Evolutionary conservation across 2,113 vertebrate genomes (phyloP).

Genomic region (Ancistrus triradiatus): DNA sequence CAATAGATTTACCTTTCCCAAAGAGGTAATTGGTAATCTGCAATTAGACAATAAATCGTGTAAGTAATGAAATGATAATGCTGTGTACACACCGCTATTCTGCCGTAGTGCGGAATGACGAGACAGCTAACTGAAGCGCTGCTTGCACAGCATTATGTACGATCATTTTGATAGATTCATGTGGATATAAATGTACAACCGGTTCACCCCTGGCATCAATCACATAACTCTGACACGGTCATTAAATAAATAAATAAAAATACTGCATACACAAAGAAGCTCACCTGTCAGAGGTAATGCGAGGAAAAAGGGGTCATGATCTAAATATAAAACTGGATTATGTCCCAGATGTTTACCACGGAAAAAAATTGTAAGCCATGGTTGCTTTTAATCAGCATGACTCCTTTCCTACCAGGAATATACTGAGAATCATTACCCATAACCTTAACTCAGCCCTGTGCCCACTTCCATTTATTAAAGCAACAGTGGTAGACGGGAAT

Average conservation of each 20-base stretch:
- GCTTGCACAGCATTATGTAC: neutral
- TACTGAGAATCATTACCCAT: slow-evolving; percentile 43
- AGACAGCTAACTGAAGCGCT: neutral
- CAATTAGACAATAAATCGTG: slow-evolving; percentile 36
- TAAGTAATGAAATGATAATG: too few relatives aligned
- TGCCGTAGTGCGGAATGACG: too few relatives aligned
- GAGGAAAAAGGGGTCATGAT: slow-evolving; percentile 12
- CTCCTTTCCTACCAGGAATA: slow-evolving; percentile 36
- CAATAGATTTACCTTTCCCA: slow-evolving; percentile 14
- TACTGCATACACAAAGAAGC: too few relatives aligned
- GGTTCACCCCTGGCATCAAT: neutral
- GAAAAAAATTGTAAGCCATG: neutral
- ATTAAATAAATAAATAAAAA: neutral
- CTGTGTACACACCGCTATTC: too few relatives aligned
- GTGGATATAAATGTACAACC: neutral
- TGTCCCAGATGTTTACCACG: slow-evolving; percentile 12
- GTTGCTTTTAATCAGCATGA: slow-evolving; percentile 39
- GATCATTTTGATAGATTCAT: too few relatives aligned
- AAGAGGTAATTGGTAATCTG: slow-evolving; percentile 33
- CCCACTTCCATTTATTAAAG: slow-evolving; percentile 42
- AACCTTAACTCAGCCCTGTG: slow-evolving; percentile 25
- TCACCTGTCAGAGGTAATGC: slow-evolving; percentile 8
- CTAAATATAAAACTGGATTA: slow-evolving; percentile 35
- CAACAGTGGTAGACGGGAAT: slow-evolving; percentile 16
- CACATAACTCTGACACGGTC: neutral